Evolutionary conservation across 2,797 vertebrate species (phyloP).

Genomic region (Gymnoscopelus microlampas): DNA sequence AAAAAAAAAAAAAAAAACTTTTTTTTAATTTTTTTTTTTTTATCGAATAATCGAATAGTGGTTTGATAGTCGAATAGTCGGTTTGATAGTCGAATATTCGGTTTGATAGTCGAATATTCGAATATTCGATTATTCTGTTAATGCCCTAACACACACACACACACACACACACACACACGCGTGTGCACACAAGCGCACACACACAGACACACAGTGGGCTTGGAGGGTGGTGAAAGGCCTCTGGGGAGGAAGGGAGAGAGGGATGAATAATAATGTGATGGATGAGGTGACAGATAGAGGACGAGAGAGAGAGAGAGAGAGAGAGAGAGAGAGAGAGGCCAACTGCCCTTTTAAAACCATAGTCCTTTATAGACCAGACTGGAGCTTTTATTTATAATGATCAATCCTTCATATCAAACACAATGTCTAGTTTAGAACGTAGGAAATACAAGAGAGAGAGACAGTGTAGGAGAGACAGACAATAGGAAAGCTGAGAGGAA

Average conservation of each 20-base stretch:
- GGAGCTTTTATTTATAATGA: neutral
- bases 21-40: too few relatives aligned
- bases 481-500: too few relatives aligned
- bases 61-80: too few relatives aligned
- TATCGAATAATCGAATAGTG: too few relatives aligned
- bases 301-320: neutral
- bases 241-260: slow-evolving; percentile 44
- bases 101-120: too few relatives aligned
- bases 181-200: slow-evolving; percentile 10
- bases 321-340: neutral
- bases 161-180: slow-evolving; percentile 1
- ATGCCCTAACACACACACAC: slow-evolving; percentile 13
- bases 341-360: slow-evolving; percentile 19
- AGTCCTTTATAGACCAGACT: slow-evolving; percentile 31
- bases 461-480: too few relatives aligned
- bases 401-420: neutral
- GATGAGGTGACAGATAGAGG: slow-evolving; percentile 68
- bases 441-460: too few relatives aligned
- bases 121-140: too few relatives aligned
- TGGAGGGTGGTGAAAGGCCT: slow-evolving; percentile 64
- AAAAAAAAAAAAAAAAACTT: too few relatives aligned
- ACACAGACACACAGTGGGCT: slow-evolving; percentile 22
- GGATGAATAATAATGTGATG: slow-evolving; percentile 58
- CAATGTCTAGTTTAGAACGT: neutral
- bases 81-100: too few relatives aligned